Conservation (phyloP, 2,888 invertebrate genomes). For the Drosophila melanocephala region DNA sequence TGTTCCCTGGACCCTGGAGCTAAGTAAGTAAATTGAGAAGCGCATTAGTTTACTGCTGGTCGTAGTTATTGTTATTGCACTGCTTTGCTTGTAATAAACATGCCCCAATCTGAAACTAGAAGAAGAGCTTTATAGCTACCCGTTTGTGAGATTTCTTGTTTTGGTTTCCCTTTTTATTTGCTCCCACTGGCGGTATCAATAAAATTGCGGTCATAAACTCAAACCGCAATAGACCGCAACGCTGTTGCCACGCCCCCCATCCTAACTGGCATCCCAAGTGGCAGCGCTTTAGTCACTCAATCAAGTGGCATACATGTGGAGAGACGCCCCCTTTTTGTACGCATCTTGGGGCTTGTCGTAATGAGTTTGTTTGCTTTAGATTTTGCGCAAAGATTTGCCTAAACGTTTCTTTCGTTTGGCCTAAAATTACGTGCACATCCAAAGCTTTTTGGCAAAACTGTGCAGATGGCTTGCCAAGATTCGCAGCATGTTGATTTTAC, state of each 20-base stretch:
- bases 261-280: conserved; percentile 23
- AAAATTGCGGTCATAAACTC: conserved; percentile 76
- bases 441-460: neutral
- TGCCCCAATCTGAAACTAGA: conserved; percentile 53
- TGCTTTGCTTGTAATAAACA: conserved; percentile 55
- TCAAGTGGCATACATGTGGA: conserved; percentile 58
- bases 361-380: conserved; percentile 73
- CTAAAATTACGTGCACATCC: conserved; percentile 20
- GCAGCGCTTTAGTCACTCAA: conserved; percentile 66
- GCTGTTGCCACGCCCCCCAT: conserved; percentile 39
- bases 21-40: conserved; percentile 46
- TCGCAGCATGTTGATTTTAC: conserved; percentile 10
- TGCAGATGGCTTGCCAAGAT: neutral
- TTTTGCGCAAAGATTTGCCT: conserved; percentile 68
- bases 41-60: conserved; percentile 59
- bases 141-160: neutral
- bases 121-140: conserved; percentile 44
- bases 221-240: conserved; percentile 47
- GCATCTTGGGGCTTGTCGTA: conserved; percentile 36
- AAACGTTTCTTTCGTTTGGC: conserved; percentile 46
- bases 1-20: conserved; percentile 8
- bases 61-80: conserved; percentile 63
- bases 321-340: conserved; percentile 14
- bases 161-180: conserved; percentile 43
- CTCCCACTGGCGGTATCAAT: conserved; percentile 78